These are phyloP conservation scores for Dynastes hyllus DNA, from an alignment of 2,888 invertebrate genomes.

Conservation along the genomic window DNA sequence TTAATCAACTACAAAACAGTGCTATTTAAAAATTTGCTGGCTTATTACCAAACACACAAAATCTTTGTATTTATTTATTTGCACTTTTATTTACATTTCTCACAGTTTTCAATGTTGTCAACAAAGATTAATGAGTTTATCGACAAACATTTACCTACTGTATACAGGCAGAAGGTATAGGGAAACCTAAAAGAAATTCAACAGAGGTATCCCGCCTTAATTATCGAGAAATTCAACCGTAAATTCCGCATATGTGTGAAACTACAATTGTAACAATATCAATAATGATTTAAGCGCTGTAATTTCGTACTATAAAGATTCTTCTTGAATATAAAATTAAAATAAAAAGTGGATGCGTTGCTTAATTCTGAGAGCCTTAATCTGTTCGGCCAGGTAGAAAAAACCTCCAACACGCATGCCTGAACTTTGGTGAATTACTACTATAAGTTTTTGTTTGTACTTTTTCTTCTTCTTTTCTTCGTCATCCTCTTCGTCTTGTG, in stretches of 20 bases:
- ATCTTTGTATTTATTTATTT: conserved; percentile 39
- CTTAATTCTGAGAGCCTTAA: conserved; percentile 3
- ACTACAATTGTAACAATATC: too few relatives aligned
- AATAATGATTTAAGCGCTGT: too few relatives aligned
- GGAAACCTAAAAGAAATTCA: conserved; percentile 11
- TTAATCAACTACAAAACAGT: conserved; percentile 10
- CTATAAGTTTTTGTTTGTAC: conserved; percentile 24
- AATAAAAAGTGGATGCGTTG: not conserved
- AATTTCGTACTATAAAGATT: too few relatives aligned
- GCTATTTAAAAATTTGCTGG: not conserved
- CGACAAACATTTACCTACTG: conserved; percentile 41
- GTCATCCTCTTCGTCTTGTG: conserved; percentile 22
- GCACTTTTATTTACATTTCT: conserved; percentile 34
- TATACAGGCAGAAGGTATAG: not conserved
- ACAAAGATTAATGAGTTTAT: conserved; percentile 48
- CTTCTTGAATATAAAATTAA: too few relatives aligned
- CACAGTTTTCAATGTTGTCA: conserved; percentile 38
- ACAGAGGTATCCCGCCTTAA: conserved; percentile 10
- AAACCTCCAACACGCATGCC: conserved; percentile 33
- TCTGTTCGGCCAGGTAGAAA: conserved; percentile 26
- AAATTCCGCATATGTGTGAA: too few relatives aligned
- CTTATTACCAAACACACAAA: conserved; percentile 5
- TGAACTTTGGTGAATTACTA: conserved; percentile 33
- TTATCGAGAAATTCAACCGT: conserved; percentile 1
- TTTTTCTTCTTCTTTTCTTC: conserved; percentile 12